Base-by-base conservation (phyloP, 2,888 invertebrate genomes). In the Lycaena phlaeas region DNA sequence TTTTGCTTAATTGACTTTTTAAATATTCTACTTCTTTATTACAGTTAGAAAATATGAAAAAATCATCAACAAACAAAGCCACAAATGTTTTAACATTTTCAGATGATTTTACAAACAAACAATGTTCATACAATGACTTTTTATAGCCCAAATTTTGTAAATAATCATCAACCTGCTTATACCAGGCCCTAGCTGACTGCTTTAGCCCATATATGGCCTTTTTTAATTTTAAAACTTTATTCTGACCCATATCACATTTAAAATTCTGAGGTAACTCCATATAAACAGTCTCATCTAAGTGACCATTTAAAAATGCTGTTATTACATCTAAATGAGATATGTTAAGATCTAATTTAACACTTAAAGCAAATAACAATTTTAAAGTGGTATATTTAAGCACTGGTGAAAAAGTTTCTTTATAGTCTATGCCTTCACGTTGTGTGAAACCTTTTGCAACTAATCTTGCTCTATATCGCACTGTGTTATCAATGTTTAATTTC, bases 61-160 rank as follows among this genome's bases (percentile, higher is more conserved):
- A 53, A 46, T 56, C 53, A 43, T 56, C 53, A 3, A 54, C 54
- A 54, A 46, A 56, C 1, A 56, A 3, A 1, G 48, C 44, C 4
- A 56, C 15, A 25, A 49, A 30, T 2, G 31, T 44, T 44, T 51
- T 57, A 7, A 22, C 4, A 42, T 47, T 39, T 14, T 22, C 37
- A 17, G 31, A 5, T 7, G 11, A 27, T 34, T 57, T 55, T 36
- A 38, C 38, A 46, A 41, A 46, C 28, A 44, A 40, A 43, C 37
- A 41, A 30, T 26, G 39, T 39, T 44, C 41, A 44, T 44, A 44
- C 6, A 26, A 22, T 14, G 38, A 41, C 29, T 41, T 44, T 41
- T 22, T 44, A 38, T 38, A 44, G 15, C 28, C 31, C 14, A 43
- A 27, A 4, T 43, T 2, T 37, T 26, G 17, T 39, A 44, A 42